These are phyloP conservation scores for Argyresthia goedartella DNA, from an alignment of 2,888 invertebrate genomes.

Conservation along the genomic window DNA sequence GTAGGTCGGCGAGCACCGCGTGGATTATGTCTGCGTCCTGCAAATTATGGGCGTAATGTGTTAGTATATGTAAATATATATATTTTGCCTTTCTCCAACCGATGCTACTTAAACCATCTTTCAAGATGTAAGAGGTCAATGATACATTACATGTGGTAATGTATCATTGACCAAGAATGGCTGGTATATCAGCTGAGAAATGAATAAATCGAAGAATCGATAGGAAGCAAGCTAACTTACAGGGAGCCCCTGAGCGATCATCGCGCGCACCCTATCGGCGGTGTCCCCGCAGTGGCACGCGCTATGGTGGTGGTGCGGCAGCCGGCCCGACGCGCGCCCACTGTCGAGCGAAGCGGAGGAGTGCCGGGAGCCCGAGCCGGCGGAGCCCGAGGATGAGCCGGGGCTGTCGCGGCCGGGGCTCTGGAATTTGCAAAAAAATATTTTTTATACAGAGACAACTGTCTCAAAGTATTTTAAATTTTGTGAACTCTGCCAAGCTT, in stretches of 20 bases:
- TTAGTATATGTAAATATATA: constrained; percentile 5
- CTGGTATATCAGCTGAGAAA: no score
- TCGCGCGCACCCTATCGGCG: constrained; percentile 77
- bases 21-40: constrained; percentile 94
- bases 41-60: constrained; percentile 15
- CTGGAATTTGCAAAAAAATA: no score
- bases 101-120: no score
- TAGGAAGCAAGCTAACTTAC: constrained; percentile 49
- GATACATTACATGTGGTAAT: no score
- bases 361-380: constrained; percentile 89
- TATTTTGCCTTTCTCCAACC: constrained; percentile 3
- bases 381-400: constrained; percentile 88
- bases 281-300: constrained; percentile 81
- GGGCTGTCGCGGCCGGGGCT: constrained; percentile 95
- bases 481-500: no score
- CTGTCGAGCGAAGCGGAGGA: constrained; percentile 92
- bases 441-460: not conserved
- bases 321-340: constrained; percentile 89
- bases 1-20: constrained; percentile 94
- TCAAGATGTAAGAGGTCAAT: no score
- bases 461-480: no score
- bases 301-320: constrained; percentile 80
- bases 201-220: no score
- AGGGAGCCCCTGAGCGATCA: constrained; percentile 79
- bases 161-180: no score